Percentiles rank a stretch among this genome's conserved stretches.
These are phyloP conservation scores for Heliconius sara DNA, from an alignment of 2,888 invertebrate genomes.

Conservation along the genomic window DNA sequence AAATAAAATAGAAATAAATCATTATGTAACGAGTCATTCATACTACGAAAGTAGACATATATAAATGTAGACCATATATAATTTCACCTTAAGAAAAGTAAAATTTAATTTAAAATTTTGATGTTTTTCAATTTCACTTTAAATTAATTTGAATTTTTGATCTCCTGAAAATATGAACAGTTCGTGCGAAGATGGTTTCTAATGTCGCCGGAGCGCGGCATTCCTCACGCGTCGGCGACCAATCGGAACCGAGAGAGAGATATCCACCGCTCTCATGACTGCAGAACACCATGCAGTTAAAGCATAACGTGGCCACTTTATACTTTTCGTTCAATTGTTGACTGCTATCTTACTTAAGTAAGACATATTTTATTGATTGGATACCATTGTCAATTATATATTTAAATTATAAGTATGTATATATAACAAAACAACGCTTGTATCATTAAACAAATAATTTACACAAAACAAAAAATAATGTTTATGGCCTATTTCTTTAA, in stretches of 20 bases:
- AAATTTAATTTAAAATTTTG: not conserved
- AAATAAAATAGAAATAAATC: not conserved
- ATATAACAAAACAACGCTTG: not conserved
- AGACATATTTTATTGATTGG: not conserved
- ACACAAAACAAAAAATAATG: not conserved
- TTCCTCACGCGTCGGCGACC: slow-evolving; percentile 75
- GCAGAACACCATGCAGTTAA: slow-evolving; percentile 27
- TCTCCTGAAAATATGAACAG: slow-evolving; percentile 47
- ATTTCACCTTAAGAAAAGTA: slow-evolving; percentile 1
- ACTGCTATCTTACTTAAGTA: not conserved
- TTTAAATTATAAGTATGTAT: not conserved
- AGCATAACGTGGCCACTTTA: slow-evolving; percentile 5
- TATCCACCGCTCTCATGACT: slow-evolving; percentile 56
- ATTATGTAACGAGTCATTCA: not conserved
- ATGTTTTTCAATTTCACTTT: not conserved
- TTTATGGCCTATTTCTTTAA: slow-evolving; percentile 1
- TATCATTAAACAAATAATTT: not conserved
- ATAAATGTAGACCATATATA: not conserved
- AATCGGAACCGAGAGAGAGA: slow-evolving; percentile 73
- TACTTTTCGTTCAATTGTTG: not conserved
- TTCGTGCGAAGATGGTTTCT: slow-evolving; percentile 64
- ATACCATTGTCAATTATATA: not conserved
- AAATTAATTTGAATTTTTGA: slow-evolving; percentile 14
- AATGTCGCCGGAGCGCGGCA: slow-evolving; percentile 74
- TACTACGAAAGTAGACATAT: not conserved